Evolutionary conservation across 2,888 invertebrate genomes (phyloP).

Genomic region (Steromphala cineraria): DNA sequence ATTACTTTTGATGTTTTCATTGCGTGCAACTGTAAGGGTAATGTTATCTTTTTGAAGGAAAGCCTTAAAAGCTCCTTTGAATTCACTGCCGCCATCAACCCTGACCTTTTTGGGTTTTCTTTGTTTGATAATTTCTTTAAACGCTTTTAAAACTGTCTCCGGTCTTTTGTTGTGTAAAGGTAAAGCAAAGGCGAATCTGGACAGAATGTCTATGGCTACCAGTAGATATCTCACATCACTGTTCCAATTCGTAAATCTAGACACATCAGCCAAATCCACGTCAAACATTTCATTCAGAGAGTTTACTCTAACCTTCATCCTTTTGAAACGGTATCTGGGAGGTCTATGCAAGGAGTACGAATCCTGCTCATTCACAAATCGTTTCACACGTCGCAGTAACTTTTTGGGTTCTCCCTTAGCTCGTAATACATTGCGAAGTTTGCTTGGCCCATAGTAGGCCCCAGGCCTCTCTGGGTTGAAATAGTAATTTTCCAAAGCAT

Average conservation of each 20-base stretch:
- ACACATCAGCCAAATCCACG: neutral
- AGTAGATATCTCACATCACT: neutral
- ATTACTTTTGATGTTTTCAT: neutral
- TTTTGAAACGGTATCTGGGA: neutral
- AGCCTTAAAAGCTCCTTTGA: neutral
- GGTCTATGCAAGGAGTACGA: neutral
- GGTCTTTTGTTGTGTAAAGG: neutral
- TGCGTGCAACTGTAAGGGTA: neutral
- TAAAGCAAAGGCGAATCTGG: neutral
- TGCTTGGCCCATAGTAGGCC: neutral
- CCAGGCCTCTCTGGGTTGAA: neutral
- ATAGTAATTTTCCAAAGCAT: neutral
- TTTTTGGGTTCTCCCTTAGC: too few relatives aligned
- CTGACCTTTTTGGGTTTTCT: neutral
- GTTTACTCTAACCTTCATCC: conserved; percentile 10
- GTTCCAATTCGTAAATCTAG: neutral
- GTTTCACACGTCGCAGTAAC: neutral
- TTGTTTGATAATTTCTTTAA: neutral
- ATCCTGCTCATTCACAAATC: neutral
- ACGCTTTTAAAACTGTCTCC: neutral
- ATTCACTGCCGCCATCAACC: neutral
- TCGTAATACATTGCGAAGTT: neutral
- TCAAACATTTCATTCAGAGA: conserved; percentile 9
- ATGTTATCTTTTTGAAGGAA: neutral
- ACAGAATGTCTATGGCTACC: neutral